These are phyloP conservation scores for Odobenus rosmarus DNA, from an alignment of 2,113 vertebrate genomes.

Conservation along the genomic window DNA sequence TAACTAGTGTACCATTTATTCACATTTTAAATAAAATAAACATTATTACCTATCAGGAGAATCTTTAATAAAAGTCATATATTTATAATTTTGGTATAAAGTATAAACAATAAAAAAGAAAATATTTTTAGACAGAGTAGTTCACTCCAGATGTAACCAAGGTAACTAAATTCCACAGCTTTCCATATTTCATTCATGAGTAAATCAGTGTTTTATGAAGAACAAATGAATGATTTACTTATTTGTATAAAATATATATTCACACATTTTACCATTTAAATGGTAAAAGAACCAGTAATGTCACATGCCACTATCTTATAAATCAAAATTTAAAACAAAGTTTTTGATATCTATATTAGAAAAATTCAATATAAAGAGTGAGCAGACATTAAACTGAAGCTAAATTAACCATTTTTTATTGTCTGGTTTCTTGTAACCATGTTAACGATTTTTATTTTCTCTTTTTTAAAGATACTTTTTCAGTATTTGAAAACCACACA, in stretches of 20 bases:
- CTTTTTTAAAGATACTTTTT: background rate
- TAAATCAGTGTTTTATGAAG: conserved; percentile 65
- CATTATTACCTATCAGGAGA: conserved; percentile 33
- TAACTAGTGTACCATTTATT: conserved; percentile 17
- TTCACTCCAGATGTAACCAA: conserved; percentile 83
- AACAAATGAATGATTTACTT: conserved; percentile 58
- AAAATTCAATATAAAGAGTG: background rate
- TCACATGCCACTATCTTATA: background rate
- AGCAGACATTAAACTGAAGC: background rate
- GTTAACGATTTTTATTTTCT: background rate
- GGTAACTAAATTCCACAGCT: conserved; percentile 82
- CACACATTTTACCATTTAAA: conserved; percentile 20
- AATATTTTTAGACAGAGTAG: conserved; percentile 63
- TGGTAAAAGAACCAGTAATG: background rate
- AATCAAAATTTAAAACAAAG: conserved; percentile 52
- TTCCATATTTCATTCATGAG: conserved; percentile 75
- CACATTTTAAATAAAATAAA: conserved; percentile 50
- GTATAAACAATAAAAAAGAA: conserved; percentile 68
- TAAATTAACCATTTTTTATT: background rate
- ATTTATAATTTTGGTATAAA: conserved; percentile 75
- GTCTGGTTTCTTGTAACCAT: background rate
- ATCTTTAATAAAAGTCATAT: conserved; percentile 58
- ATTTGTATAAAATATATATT: conserved; percentile 45
- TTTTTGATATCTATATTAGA: background rate
- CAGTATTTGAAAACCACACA: background rate